Base-by-base conservation (phyloP, 2,113 vertebrate species). In the Phyllostomus discolor region DNA sequence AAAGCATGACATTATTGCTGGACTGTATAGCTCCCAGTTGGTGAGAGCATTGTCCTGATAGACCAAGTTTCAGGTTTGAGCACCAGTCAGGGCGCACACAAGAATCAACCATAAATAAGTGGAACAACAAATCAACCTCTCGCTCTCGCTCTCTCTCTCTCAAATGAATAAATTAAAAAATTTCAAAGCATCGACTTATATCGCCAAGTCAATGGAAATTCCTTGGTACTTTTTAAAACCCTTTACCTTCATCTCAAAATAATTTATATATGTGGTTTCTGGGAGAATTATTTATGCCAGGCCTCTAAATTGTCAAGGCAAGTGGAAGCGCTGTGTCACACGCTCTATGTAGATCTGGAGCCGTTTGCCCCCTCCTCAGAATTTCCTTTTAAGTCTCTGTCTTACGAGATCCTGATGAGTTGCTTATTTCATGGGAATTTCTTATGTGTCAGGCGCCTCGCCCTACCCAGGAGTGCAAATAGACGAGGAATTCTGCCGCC, bases 381-480 rank as follows among this genome's bases (percentile, higher is more conserved):
- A 26, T 73, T 14, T 11, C 54, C 22, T 52, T 72, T 87, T 41
- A 48, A 33, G 26, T 87, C 10, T 72, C 67, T 41, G 35, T 28
- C 20, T 72, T 52, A 54, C 20, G 54, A 41, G 16, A 26, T 38
- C 11, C 15, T 86, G 2, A 52, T 70, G 22, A 35, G n/a, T 41
- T 87, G 67, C 14, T 57, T 57, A 50, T 12, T 10, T 57, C 24
- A 48, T 57, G 17, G 33, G 26, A 62, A 48, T 48, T 83, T 79
- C 48, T 79, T 73, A 35, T 70, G 87, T 82, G 88, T 64, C 97
- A 99, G 99, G 99, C 94, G 99, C 99, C 72, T 99, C 99, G 12
- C 99, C 99, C 0, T 99, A 99, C 97, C 99, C 99, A 0, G 99
- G 99, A 0, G 98, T 99, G 76, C 99, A 99, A 96, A 99, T 99